These are phyloP conservation scores for Popillia japonica DNA, from an alignment of 1,140 invertebrate species.

Conservation along the genomic window DNA sequence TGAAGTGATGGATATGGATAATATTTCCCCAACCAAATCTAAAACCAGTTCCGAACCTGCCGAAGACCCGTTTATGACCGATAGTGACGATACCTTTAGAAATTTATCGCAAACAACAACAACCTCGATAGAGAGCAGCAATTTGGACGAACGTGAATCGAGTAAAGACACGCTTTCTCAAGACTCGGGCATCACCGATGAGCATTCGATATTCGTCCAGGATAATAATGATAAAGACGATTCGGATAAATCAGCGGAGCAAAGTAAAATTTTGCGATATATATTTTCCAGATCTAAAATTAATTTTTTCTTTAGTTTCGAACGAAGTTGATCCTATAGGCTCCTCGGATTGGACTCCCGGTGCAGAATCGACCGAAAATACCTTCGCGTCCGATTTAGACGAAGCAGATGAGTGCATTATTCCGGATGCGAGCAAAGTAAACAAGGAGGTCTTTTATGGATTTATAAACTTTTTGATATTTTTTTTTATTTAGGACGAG, in stretches of 20 bases:
- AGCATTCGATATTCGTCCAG: slow-evolving; percentile 48
- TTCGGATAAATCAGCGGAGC: slow-evolving; percentile 47
- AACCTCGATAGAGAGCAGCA: neutral
- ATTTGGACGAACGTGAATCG: neutral
- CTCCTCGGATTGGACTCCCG: slow-evolving; percentile 26
- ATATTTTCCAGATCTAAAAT: neutral
- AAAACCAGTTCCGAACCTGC: neutral
- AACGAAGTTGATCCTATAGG: slow-evolving; percentile 44
- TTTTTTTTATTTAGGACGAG: slow-evolving; percentile 66
- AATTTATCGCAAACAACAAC: slow-evolving; percentile 20
- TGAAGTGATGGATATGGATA: neutral
- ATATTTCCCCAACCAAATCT: neutral
- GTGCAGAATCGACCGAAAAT: slow-evolving; percentile 44
- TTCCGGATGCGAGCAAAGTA: slow-evolving; percentile 67
- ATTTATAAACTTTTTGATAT: too few relatives aligned
- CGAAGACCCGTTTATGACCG: neutral
- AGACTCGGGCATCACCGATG: neutral
- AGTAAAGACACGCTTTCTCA: neutral
- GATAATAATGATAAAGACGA: slow-evolving; percentile 48
- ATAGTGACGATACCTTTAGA: neutral
- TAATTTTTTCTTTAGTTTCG: slow-evolving; percentile 50
- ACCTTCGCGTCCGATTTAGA: slow-evolving; percentile 27
- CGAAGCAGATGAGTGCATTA: slow-evolving; percentile 62
- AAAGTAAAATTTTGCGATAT: neutral
- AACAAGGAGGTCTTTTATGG: too few relatives aligned